Conservation (phyloP, 2,113 vertebrate species). For the Rutilus rutilus region DNA sequence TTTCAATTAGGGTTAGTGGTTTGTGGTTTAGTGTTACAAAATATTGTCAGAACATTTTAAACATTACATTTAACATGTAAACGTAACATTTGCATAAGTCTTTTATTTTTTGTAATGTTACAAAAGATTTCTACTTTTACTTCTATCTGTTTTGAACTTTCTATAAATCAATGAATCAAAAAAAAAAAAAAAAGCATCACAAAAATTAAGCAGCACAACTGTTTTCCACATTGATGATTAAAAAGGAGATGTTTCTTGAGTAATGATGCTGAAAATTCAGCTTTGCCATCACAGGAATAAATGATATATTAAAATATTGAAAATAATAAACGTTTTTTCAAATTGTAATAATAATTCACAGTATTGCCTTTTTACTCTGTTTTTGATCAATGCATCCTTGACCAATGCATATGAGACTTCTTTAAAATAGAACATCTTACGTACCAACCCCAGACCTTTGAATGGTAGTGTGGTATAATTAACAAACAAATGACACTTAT, state of each 20-base stretch:
- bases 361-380: neutral
- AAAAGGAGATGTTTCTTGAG: neutral
- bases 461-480: neutral
- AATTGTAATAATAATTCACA: neutral
- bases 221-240: neutral
- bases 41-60: neutral
- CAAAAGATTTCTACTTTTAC: no score
- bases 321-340: neutral
- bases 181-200: neutral
- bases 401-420: neutral
- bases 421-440: neutral
- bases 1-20: neutral
- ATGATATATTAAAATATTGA: neutral
- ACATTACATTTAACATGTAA: no score
- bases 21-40: neutral
- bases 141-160: neutral
- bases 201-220: neutral
- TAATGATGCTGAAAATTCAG: neutral
- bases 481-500: neutral
- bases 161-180: neutral
- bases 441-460: neutral
- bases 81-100: no score
- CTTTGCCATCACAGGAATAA: neutral
- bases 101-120: no score
- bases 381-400: neutral